Evolutionary conservation across 2,113 vertebrate species (phyloP), one percentile per base, ranked within the genome.

Genomic region (Stigmatopora nigra): DNA sequence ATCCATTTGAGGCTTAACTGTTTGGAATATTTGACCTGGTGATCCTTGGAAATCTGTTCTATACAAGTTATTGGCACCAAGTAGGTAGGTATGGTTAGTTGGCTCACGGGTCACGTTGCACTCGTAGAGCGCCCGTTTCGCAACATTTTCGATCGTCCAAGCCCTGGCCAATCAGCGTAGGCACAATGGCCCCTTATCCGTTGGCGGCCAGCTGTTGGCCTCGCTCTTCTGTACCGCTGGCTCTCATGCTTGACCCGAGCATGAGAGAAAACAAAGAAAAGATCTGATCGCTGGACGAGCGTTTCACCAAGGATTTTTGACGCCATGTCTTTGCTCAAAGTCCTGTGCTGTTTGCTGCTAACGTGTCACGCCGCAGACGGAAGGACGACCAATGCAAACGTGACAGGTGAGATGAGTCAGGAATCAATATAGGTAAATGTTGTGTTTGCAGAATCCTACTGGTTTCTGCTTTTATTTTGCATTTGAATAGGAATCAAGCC

Each of bases 261-360:
- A 51, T 80, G 4, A 80, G 45, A 58, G 0, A 71, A 59, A 64
- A 13, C 22, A 51, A 17, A 51, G 48, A 66, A 62, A 67, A 65
- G 69, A 66, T 69, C 67, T 51, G 52, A 55, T 52, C 47, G 51
- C 20, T 41, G 70, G 41, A 65, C 16, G 70, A 25, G 7, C 8
- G 48, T 66, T 31, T 11, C 16, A 58, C 22, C 25, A 46, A 8
- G 17, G 38, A 61, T 45, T 13, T 16, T 19, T 44, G 16, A 41
- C 65, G 20, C 46, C 72, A 89, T 88, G 89, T 77, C 70, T 63
- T 62, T 78, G 63, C 3, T 81, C 35, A 85, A 73, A 75, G 36
- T 82, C 69, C 44, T 91, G 44, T 84, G 71, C 57, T 84, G 70
- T 68, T 64, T 89, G 61, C 81, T 90, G 64, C 58, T 88, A 57